Evolutionary conservation across 2,797 vertebrate genomes (phyloP).

Genomic region (Leptoclinus maculatus): DNA sequence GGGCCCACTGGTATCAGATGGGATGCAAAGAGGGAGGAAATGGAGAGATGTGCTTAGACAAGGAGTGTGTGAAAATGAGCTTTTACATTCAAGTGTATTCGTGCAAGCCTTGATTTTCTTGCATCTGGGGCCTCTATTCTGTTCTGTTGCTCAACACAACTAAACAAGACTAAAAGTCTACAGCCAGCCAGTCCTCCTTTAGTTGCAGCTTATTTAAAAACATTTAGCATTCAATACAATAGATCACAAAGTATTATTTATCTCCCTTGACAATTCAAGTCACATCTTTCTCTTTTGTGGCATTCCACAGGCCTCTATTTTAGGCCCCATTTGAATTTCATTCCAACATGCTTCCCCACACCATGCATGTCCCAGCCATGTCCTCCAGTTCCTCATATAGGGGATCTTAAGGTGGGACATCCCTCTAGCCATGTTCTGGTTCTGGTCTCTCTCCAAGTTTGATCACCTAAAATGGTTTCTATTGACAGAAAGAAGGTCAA

Average conservation of each 20-base stretch:
- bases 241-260: neutral
- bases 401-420: neutral
- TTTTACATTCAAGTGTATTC: neutral
- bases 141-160: neutral
- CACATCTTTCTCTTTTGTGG: neutral
- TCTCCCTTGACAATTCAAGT: neutral
- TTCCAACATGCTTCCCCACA: neutral
- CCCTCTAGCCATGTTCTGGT: neutral
- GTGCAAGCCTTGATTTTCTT: neutral
- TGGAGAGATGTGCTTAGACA: conserved; percentile 51
- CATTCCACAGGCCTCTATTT: neutral
- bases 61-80: conserved; percentile 28
- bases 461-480: conserved; percentile 2
- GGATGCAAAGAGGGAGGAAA: conserved; percentile 48
- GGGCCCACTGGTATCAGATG: conserved; percentile 54
- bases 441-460: conserved; percentile 1
- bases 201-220: neutral
- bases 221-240: neutral
- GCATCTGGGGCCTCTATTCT: neutral
- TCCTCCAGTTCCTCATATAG: neutral
- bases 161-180: neutral
- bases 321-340: neutral
- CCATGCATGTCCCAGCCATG: neutral
- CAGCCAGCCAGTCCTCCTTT: neutral
- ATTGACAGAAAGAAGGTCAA: neutral